Evolutionary conservation across 2,888 invertebrate genomes (phyloP).

Genomic region (Odontocolon sp.): DNA sequence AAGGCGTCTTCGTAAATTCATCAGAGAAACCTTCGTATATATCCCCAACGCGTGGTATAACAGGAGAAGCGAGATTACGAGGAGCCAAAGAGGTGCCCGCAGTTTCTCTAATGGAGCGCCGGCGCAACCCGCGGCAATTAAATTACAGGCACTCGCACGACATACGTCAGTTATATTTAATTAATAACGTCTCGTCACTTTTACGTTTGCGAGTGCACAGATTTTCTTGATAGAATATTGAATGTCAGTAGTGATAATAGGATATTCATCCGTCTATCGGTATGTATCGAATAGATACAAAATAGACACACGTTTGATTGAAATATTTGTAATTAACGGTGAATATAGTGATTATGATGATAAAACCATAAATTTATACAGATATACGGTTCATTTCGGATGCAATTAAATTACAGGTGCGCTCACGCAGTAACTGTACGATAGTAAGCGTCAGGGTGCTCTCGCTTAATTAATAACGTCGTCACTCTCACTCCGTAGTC

Average conservation of each 20-base stretch:
- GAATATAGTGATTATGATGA: slow-evolving; percentile 8
- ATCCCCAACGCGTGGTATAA: too few relatives aligned
- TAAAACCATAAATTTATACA: slow-evolving; percentile 13
- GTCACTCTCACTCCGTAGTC: slow-evolving; percentile 24
- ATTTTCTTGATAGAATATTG: slow-evolving; percentile 20
- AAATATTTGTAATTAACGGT: slow-evolving; percentile 32
- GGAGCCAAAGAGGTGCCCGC: slow-evolving; percentile 12
- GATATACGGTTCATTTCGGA: not conserved
- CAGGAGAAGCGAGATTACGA: not conserved
- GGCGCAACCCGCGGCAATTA: slow-evolving; percentile 42
- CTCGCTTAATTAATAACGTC: slow-evolving; percentile 41
- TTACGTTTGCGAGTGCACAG: not conserved
- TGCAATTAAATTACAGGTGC: slow-evolving; percentile 17
- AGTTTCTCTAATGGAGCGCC: slow-evolving; percentile 46
- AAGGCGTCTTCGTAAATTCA: slow-evolving; percentile 31
- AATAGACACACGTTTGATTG: slow-evolving; percentile 10
- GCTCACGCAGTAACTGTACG: not conserved
- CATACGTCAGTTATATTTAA: slow-evolving; percentile 50
- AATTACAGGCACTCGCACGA: slow-evolving; percentile 54
- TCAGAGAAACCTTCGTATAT: slow-evolving; percentile 17
- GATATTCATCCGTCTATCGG: not conserved
- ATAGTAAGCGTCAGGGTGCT: not conserved
- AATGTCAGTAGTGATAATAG: not conserved
- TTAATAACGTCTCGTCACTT: slow-evolving; percentile 51
- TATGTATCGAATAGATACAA: not conserved